Percentiles rank a stretch among this genome's conserved stretches.
Conservation (phyloP, 2,888 invertebrate genomes). For the Alcis repandata region DNA sequence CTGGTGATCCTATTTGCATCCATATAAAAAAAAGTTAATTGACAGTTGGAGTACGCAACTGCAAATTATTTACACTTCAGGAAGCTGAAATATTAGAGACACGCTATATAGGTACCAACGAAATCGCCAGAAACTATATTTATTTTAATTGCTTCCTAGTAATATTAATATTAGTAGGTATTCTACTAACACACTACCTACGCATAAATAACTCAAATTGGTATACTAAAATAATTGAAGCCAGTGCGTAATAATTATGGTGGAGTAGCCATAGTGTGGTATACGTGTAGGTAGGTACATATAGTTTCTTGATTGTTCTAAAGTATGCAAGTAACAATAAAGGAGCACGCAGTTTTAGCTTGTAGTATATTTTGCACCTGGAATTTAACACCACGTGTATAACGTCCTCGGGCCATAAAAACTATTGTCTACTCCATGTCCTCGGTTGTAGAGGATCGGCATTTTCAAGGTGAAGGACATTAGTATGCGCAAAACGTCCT, state of each 20-base stretch:
- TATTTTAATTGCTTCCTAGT: not conserved
- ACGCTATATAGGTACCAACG: no score
- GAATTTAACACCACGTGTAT: constrained; percentile 36
- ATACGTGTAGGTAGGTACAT: no score
- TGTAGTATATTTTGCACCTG: not conserved
- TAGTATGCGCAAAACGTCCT: constrained; percentile 74
- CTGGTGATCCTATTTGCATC: no score
- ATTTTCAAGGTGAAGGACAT: constrained; percentile 72
- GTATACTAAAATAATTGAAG: no score
- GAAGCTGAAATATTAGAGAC: not conserved
- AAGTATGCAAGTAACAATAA: no score
- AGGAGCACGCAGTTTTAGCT: not conserved
- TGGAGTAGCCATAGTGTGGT: no score
- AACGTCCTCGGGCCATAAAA: constrained; percentile 1
- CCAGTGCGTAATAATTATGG: no score
- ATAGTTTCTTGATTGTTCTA: no score
- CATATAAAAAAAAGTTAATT: no score
- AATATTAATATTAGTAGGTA: no score
- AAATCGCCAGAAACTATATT: not conserved
- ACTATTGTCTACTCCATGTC: not conserved
- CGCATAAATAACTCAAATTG: no score
- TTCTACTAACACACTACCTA: no score
- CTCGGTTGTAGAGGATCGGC: constrained; percentile 17
- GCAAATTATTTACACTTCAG: not conserved
- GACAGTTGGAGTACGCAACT: not conserved